Evolutionary conservation across 2,113 vertebrate species (phyloP), one percentile per base, ranked within the genome.

Genomic region (Dipodomys spectabilis): DNA sequence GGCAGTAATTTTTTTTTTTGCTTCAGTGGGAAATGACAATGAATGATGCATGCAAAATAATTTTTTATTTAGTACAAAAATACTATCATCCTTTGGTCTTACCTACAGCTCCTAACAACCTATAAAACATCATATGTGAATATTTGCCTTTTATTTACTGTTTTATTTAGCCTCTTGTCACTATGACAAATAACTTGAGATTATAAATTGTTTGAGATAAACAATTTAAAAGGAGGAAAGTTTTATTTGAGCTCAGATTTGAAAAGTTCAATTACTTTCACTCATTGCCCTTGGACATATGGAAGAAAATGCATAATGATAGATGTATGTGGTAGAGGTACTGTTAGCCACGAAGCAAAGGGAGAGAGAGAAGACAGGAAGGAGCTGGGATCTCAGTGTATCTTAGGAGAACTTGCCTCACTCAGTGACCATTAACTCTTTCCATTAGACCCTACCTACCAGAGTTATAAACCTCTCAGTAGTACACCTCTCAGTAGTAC

Each of bases 131-230:
- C 1, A 30, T 57, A 13, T 67, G 6, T 75, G 18, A 85, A 57
- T 92, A 86, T 68, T 95, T 83, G 45, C 11, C 57, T 92, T 80
- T 84, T 13, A 81, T 49, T 85, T 57, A 57, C 81, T 94, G 25
- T 83, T 7, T 68, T 85, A 39, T 19, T 25, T 23, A 53, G 72
- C 68, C 68, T 77, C 25, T 6, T 39, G 39, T 39, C 39, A 39
- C 39, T 39, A 39, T 39, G 39, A 39, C 39, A 39, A 39, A 39
- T 39, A 39, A 39, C 20, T 35, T 74, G 32, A 39, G 12, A 23
- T 1, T 57, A 30, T 15, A 44, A 23, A 69, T 64, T n/a, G 19
- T 7, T 2, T 30, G 80, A 60, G 25, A n/a, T 25, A 39, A 77
- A 69, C 9, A 45, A 23, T 16, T 35, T n/a, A 28, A 44, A 35